Percentiles rank a stretch among this genome's conserved stretches.
phyloP scores from a whole-genome alignment of 2,113 vertebrate species.

The Saccopteryx bilineata region DNA sequence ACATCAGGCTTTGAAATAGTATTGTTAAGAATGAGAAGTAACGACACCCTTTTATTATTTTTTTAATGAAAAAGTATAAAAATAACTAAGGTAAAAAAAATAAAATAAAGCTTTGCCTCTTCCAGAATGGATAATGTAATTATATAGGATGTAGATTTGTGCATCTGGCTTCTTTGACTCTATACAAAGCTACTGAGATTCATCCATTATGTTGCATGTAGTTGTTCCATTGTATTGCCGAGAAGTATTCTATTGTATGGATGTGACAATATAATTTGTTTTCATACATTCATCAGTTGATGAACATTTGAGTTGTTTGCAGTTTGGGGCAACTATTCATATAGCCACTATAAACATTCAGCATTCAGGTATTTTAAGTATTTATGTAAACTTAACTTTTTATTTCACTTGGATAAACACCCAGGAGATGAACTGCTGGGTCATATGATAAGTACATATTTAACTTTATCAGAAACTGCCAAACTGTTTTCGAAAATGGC shows the following conservation, averaged over 20 bases:
- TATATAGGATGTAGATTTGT: background rate
- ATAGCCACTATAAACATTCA: background rate
- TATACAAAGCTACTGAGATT: background rate
- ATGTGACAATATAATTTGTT: background rate
- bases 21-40: background rate
- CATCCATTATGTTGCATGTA: background rate
- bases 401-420: background rate
- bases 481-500: background rate
- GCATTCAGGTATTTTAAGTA: background rate
- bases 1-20: background rate
- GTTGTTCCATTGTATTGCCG: background rate
- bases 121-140: background rate
- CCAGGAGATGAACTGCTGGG: background rate
- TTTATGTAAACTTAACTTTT: background rate
- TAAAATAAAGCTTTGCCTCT: background rate
- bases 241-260: background rate
- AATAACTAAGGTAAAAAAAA: background rate
- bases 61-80: background rate
- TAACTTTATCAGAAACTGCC: background rate
- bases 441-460: background rate
- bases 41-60: background rate
- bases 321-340: background rate
- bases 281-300: background rate
- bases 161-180: background rate
- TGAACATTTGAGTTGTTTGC: background rate